A percentile compares a stretch with the other conserved stretches of the same genome.
These are phyloP conservation scores for Notodonta dromedarius DNA, from an alignment of 2,888 invertebrate genomes.

Conservation along the genomic window DNA sequence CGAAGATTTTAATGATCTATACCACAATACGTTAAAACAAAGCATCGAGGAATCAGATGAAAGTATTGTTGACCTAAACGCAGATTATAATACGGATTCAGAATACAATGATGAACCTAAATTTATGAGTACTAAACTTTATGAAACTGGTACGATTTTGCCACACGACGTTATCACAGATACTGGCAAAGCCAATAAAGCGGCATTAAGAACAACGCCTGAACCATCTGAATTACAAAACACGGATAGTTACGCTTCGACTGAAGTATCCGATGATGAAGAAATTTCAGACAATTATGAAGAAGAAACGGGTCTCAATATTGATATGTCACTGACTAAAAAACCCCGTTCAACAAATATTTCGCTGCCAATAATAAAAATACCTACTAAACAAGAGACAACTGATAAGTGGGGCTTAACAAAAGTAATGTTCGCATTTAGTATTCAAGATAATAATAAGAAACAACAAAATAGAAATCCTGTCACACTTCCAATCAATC, in stretches of 20 bases:
- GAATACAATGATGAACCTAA: not conserved
- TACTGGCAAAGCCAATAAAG: too few relatives aligned
- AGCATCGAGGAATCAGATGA: not conserved
- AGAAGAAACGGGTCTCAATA: not conserved
- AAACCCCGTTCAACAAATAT: not conserved
- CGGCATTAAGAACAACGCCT: too few relatives aligned
- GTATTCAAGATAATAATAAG: not conserved
- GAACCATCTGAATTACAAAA: not conserved
- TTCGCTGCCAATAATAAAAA: not conserved
- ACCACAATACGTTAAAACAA: not conserved
- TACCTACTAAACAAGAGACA: not conserved
- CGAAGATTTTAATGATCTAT: not conserved
- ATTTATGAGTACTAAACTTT: too few relatives aligned
- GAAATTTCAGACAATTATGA: not conserved
- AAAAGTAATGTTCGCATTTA: not conserved
- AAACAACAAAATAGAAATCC: too few relatives aligned
- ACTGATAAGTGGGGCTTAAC: not conserved
- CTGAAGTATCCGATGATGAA: not conserved
- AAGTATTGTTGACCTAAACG: not conserved
- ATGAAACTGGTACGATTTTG: too few relatives aligned
- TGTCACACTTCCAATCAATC: too few relatives aligned
- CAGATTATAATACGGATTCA: not conserved
- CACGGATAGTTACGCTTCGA: not conserved
- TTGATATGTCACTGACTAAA: not conserved
- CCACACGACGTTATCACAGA: too few relatives aligned